A percentile compares a stretch with the other conserved stretches of the same genome.
phyloP scores from a whole-genome alignment of 2,797 vertebrate genomes.

The Darevskia nairensis region DNA sequence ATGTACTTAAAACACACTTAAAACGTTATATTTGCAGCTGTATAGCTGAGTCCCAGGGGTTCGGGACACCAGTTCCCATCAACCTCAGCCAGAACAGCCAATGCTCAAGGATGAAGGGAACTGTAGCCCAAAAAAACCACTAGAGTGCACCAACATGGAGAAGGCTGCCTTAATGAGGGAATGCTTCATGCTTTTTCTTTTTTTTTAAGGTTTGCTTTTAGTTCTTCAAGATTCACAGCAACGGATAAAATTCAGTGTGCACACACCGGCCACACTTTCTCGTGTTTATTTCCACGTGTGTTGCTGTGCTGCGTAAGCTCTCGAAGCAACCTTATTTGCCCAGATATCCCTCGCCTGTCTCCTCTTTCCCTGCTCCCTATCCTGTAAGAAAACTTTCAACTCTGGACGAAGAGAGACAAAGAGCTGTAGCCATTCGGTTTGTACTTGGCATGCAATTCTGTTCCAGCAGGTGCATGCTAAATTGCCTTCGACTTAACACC shows the following conservation, averaged over 20 bases:
- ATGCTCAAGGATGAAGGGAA: too few species aligned
- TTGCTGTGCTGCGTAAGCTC: background rate
- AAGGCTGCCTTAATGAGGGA: too few species aligned
- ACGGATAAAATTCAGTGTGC: background rate
- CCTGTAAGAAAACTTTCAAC: conserved; percentile 59
- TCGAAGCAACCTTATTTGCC: conserved; percentile 13
- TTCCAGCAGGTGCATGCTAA: conserved; percentile 72
- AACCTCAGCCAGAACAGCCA: too few species aligned
- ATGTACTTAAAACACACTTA: too few species aligned
- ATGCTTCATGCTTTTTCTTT: too few species aligned
- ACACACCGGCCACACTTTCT: background rate
- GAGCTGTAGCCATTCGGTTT: conserved; percentile 27
- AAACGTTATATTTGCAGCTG: too few species aligned
- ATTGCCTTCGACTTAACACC: conserved; percentile 65
- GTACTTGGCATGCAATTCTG: conserved; percentile 50
- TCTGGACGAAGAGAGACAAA: conserved; percentile 50
- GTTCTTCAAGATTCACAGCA: background rate
- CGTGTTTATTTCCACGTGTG: background rate
- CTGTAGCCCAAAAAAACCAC: too few species aligned
- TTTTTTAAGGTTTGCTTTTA: too few species aligned
- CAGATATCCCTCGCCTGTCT: background rate
- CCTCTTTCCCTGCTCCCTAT: conserved; percentile 30
- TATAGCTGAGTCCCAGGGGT: too few species aligned
- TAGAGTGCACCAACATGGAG: too few species aligned
- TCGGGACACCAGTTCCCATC: too few species aligned